Evolutionary conservation across 2,888 invertebrate species (phyloP), one percentile per base, ranked within the genome.

Genomic region (Tachina grossa): DNA sequence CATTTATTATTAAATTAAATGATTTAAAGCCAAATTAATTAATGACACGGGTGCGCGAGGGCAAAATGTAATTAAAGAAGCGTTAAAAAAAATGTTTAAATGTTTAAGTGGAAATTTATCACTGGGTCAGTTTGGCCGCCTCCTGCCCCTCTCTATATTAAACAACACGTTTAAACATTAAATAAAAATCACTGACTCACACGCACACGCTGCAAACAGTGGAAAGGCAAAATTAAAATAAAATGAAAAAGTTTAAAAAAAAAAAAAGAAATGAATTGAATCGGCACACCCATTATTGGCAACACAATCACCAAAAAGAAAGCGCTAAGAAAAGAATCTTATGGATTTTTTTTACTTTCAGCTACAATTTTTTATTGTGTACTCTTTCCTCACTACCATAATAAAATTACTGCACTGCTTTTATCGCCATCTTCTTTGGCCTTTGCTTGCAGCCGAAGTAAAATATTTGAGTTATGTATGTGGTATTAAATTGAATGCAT

Each of bases 21-120:
- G 72, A 85, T 80, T 85, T 83, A 85, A 85, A 61, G 68, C 31
- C 71, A 65, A 85, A 85, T 85, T 85, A 85, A 85, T 83, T 79
- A 85, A 83, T 85, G 71, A 66, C 76, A 72, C 72, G 55, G 69
- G 53, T 22, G 71, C 39, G 66, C 11, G n/a, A 39, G 41, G 41
- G 45, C 47, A 45, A 74, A 49, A 47, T 43, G 31, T 68, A 71
- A 69, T 51, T 66, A 80, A 79, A 71, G 51, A 22, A 57, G 22
- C 47, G 71, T 68, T 65, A 71, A 82, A 79, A 61, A 65, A 53
- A 31, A 31, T 3, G 2, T 31, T 2, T 31, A 31, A 31, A 31
- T 31, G 31, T 76, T 75, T 85, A 76, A 85, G 76, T 83, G 75
- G 39, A 80, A 76, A 80, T 85, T 83, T 85, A 83, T 76, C 65